These are phyloP conservation scores for Ochlodes sylvanus DNA, from an alignment of 2,888 invertebrate genomes.

Conservation along the genomic window DNA sequence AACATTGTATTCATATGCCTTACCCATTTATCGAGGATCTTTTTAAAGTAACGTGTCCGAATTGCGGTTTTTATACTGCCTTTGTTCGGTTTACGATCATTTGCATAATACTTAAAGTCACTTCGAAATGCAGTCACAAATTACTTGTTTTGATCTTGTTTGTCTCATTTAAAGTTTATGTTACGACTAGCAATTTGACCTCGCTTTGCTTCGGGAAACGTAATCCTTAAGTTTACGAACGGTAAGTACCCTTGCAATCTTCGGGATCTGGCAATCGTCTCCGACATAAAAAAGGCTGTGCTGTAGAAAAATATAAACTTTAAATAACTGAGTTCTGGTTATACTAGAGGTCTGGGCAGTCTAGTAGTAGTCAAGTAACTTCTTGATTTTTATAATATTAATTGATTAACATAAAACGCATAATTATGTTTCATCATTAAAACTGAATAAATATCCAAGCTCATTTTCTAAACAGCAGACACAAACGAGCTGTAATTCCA, in stretches of 20 bases:
- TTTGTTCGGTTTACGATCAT: constrained; percentile 61
- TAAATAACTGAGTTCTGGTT: too few relatives aligned
- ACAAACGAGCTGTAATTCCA: too few relatives aligned
- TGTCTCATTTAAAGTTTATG: constrained; percentile 6
- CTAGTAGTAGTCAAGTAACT: too few relatives aligned
- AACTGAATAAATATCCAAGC: too few relatives aligned
- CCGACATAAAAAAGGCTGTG: too few relatives aligned
- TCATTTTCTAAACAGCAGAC: too few relatives aligned
- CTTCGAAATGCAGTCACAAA: constrained; percentile 17
- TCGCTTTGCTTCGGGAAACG: constrained; percentile 2
- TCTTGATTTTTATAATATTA: too few relatives aligned
- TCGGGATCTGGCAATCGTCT: not conserved
- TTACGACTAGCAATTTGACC: constrained; percentile 10
- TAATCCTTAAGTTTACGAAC: not conserved
- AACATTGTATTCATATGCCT: not conserved
- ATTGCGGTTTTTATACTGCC: constrained; percentile 50
- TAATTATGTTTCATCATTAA: too few relatives aligned
- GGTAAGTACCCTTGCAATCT: not conserved
- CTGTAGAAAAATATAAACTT: too few relatives aligned
- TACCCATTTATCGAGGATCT: not conserved
- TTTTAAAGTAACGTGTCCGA: constrained; percentile 7
- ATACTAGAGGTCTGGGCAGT: too few relatives aligned
- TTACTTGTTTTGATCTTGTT: constrained; percentile 11
- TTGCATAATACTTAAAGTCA: constrained; percentile 45
- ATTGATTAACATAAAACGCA: too few relatives aligned